Percentiles rank a stretch among this genome's conserved stretches.
These are phyloP conservation scores for Pocillopora damicornis DNA, from an alignment of 64 coral and sea anemone species.

Conservation along the genomic window DNA sequence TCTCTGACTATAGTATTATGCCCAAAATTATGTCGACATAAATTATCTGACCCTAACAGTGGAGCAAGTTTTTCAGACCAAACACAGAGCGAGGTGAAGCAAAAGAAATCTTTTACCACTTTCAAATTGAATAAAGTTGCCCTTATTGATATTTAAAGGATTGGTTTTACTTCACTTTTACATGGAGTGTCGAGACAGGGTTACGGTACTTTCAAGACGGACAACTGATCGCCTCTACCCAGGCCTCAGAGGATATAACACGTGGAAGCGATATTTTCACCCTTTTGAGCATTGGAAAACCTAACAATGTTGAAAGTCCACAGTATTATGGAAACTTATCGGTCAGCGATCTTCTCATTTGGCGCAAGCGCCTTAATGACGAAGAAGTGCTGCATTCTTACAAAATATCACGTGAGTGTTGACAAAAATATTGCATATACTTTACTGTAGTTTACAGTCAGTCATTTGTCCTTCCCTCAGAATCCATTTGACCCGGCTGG, in stretches of 20 bases:
- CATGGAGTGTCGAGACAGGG: constrained; percentile 50
- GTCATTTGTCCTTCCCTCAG: too few relatives aligned
- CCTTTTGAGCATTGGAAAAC: constrained; percentile 56
- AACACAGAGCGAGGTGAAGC: too few relatives aligned
- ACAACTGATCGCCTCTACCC: constrained; percentile 29
- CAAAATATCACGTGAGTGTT: constrained; percentile 70
- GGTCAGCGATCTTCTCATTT: constrained; percentile 82
- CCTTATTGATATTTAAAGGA: constrained; percentile 11
- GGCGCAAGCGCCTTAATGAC: constrained; percentile 52
- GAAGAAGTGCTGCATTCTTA: constrained; percentile 86
- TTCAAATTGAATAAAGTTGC: too few relatives aligned
- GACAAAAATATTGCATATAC: too few relatives aligned
- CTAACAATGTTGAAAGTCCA: constrained; percentile 60
- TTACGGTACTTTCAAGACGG: constrained; percentile 77
- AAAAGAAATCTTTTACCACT: too few relatives aligned
- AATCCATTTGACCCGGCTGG: too few relatives aligned
- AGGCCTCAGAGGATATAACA: not conserved
- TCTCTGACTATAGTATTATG: too few relatives aligned
- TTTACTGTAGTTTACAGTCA: too few relatives aligned
- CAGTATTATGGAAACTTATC: constrained; percentile 78
- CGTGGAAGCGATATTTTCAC: constrained; percentile 71
- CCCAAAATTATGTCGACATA: too few relatives aligned
- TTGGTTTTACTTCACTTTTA: constrained; percentile 76
- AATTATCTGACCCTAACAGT: not conserved
- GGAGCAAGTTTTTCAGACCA: too few relatives aligned